phyloP scores from a whole-genome alignment of 2,113 vertebrate genomes.

The Labeo catla region DNA sequence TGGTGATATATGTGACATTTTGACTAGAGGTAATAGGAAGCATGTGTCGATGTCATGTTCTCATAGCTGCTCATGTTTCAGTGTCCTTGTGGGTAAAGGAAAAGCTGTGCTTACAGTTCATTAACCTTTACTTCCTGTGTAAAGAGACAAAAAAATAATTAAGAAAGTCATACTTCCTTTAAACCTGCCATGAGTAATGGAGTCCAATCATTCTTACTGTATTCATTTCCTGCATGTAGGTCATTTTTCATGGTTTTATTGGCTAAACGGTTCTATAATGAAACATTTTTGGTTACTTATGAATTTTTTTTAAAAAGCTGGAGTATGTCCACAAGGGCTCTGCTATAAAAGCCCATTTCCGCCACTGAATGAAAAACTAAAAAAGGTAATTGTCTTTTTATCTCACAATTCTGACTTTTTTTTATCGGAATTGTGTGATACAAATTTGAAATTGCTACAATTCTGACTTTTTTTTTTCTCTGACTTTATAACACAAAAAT shows the following conservation, averaged over 20 bases:
- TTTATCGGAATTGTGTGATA: too few species aligned
- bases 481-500: too few species aligned
- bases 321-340: not conserved
- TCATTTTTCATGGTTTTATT: not conserved
- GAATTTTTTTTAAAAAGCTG: not conserved
- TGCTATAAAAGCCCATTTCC: not conserved
- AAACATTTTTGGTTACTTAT: not conserved
- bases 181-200: not conserved
- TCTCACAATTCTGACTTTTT: too few species aligned
- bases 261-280: not conserved
- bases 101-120: not conserved
- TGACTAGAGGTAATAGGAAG: conserved; percentile 25
- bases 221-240: not conserved
- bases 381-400: too few species aligned
- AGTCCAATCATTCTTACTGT: not conserved
- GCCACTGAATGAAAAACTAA: too few species aligned
- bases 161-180: conserved; percentile 7
- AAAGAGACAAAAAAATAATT: conserved; percentile 51
- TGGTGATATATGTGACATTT: conserved; percentile 24
- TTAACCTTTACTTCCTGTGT: conserved; percentile 30
- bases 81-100: conserved; percentile 25
- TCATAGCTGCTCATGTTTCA: conserved; percentile 13
- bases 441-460: too few species aligned
- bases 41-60: conserved; percentile 29
- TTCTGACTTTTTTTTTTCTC: too few species aligned